These are phyloP conservation scores for Astropecten irregularis DNA, from an alignment of 53 echinoderm and acorn worm genomes.

Conservation along the genomic window DNA sequence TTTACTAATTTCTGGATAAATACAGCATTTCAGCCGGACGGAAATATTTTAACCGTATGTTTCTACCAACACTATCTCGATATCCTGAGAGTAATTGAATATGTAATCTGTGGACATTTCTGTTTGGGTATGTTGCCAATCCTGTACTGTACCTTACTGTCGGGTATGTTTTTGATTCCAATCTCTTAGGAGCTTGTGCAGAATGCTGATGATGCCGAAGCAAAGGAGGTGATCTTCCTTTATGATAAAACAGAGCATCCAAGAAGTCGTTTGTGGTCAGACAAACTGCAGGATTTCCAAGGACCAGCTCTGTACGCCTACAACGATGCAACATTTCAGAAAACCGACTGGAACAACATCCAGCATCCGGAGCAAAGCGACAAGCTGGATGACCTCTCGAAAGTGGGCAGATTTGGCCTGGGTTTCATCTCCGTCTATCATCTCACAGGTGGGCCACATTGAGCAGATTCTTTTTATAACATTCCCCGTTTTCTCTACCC, in stretches of 20 bases:
- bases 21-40: too few species aligned
- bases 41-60: too few species aligned
- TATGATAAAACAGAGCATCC: slow-evolving; percentile 69
- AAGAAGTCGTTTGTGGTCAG: slow-evolving; percentile 40
- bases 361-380: slow-evolving; percentile 77
- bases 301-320: slow-evolving; percentile 81
- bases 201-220: slow-evolving; percentile 92
- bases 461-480: too few species aligned
- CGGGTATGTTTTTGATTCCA: too few species aligned
- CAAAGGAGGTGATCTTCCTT: slow-evolving; percentile 67
- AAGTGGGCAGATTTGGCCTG: slow-evolving; percentile 92
- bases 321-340: slow-evolving; percentile 76
- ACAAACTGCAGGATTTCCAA: slow-evolving; percentile 47
- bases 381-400: slow-evolving; percentile 72
- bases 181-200: slow-evolving; percentile 92
- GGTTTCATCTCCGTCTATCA: slow-evolving; percentile 98
- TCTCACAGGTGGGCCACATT: slow-evolving; percentile 75
- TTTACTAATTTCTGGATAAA: too few species aligned
- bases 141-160: too few species aligned
- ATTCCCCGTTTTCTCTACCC: background rate
- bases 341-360: slow-evolving; percentile 80
- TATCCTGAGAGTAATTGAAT: too few species aligned
- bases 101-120: too few species aligned
- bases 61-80: too few species aligned
- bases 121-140: too few species aligned